Evolutionary conservation across 2,797 vertebrate genomes (phyloP), one percentile per base, ranked within the genome.

Genomic region (Lycodopsis pacificus): DNA sequence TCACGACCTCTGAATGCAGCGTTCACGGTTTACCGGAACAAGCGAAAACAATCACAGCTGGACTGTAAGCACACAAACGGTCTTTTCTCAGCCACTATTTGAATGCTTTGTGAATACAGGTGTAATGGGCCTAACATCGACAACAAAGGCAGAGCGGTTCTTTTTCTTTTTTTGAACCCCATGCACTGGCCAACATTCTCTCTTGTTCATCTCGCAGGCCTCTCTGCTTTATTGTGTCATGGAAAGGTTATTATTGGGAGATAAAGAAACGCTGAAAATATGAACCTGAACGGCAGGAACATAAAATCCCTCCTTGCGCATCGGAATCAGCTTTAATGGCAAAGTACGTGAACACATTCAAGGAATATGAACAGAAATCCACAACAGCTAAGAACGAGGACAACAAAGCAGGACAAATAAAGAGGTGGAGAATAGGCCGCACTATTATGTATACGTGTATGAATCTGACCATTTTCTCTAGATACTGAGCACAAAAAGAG

Each of bases 401-500:
- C 1, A 51, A 22, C 49, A 12, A 22, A 51, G 4, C 49, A 17
- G 49, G 49, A 53, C 49, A 22, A 51, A 22, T 25, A 13, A 53
- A 53, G 22, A 12, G 49, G n/a, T 53, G 14, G 13, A 13, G n/a
- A 53, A 25, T 6, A 53, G n/a, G 2, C n/a, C 1, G 49, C 49
- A 22, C 48, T 13, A 6, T 25, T 53, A 53, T 51, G 17, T n/a
- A 5, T n/a, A n/a, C 1, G 48, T 49, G 48, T n/a, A 22, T n/a
- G 68, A 71, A 49, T 67, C 2, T 0, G 1, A 63, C 40, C 54
- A 30, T 53, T 66, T 82, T 44, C 62, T 66, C 66, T 19, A 58
- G 64, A 82, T 59, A 42, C 22, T 38, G 53, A 77, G 48, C 48
- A 74, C 64, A 66, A 71, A 82, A 80, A 79, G 59, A 81, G 49